phyloP scores from a whole-genome alignment of 2,888 invertebrate species.

The Leptarthrus brevirostris region DNA sequence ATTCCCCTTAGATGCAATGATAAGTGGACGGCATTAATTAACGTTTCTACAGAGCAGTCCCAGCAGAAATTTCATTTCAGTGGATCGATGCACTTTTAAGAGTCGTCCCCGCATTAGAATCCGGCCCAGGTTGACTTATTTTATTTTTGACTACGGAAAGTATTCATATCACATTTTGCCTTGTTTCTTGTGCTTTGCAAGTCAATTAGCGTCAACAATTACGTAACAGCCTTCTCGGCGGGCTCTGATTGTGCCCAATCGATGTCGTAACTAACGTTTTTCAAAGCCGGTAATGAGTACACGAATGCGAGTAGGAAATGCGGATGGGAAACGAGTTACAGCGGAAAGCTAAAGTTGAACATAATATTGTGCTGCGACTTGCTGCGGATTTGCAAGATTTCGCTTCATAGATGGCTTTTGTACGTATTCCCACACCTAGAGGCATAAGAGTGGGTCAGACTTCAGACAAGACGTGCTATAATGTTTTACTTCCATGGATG shows the following conservation, averaged over 20 bases:
- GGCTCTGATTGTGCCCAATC: conserved; percentile 35
- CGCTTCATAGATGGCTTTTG: background rate
- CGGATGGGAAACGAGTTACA: conserved; percentile 39
- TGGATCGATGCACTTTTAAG: background rate
- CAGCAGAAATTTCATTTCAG: background rate
- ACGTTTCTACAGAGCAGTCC: too few species aligned
- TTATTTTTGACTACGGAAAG: conserved; percentile 32
- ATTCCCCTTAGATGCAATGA: background rate
- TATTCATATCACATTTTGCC: conserved; percentile 45
- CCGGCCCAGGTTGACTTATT: background rate
- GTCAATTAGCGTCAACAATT: conserved; percentile 46
- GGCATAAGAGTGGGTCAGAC: conserved; percentile 8
- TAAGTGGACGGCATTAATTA: background rate
- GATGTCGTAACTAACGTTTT: conserved; percentile 39
- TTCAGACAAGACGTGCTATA: background rate
- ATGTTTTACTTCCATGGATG: background rate
- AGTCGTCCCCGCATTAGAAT: background rate
- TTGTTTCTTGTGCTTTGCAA: conserved; percentile 45
- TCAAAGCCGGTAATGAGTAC: conserved; percentile 44
- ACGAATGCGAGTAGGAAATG: conserved; percentile 37
- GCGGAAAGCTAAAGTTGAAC: conserved; percentile 28
- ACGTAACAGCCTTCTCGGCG: conserved; percentile 19
- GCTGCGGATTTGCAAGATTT: conserved; percentile 20
- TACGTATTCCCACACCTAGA: conserved; percentile 27
- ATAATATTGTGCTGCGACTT: conserved; percentile 4